Conservation (phyloP, 1,140 invertebrate genomes). For the Calosoma granatense region DNA sequence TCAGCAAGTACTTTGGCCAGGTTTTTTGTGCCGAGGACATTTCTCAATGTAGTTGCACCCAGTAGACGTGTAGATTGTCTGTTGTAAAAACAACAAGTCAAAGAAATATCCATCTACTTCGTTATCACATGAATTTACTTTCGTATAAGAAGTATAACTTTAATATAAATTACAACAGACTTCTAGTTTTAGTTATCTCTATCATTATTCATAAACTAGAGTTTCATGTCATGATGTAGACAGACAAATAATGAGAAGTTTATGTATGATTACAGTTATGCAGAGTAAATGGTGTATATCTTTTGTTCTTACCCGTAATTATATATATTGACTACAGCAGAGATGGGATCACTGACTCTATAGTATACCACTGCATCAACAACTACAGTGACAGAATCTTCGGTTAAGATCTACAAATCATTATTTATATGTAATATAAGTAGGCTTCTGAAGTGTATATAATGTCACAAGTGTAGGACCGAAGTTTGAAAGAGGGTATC, state of each 20-base stretch:
- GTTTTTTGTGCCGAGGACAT: constrained; percentile 86
- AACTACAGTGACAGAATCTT: constrained; percentile 86
- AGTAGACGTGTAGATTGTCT: constrained; percentile 77
- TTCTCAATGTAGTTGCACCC: constrained; percentile 78
- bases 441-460: too few species aligned
- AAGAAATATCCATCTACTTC: too few species aligned
- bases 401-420: constrained; percentile 60
- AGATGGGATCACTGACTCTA: constrained; percentile 73
- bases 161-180: too few species aligned
- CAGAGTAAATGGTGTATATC: too few species aligned
- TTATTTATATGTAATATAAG: not conserved
- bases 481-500: too few species aligned
- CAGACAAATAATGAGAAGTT: not conserved
- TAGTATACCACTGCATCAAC: constrained; percentile 93
- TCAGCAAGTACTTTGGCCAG: constrained; percentile 85
- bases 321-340: constrained; percentile 68
- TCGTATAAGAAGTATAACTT: too few species aligned
- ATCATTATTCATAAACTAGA: too few species aligned
- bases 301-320: constrained; percentile 65
- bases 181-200: too few species aligned
- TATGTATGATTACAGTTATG: too few species aligned
- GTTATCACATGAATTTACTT: too few species aligned
- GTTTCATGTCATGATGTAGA: not conserved
- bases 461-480: too few species aligned
- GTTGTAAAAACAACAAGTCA: constrained; percentile 11